These are phyloP conservation scores for Kryptopterus vitreolus DNA, from an alignment of 2,797 vertebrate genomes.

Conservation along the genomic window DNA sequence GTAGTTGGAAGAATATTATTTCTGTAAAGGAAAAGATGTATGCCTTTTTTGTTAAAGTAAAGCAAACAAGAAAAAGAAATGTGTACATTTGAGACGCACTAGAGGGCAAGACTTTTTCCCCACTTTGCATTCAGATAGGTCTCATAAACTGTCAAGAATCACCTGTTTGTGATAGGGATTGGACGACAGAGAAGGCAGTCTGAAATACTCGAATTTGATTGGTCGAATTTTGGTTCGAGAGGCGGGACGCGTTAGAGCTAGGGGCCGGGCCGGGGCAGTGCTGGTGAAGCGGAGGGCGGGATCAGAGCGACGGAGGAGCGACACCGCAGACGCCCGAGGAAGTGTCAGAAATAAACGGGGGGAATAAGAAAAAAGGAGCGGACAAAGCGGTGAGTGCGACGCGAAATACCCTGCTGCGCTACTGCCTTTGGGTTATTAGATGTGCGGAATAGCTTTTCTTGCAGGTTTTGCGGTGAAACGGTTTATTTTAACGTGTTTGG, in stretches of 20 bases:
- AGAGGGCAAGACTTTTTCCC: background rate
- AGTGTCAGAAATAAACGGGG: constrained; percentile 16
- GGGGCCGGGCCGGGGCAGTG: constrained; percentile 30
- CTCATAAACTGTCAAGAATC: constrained; percentile 37
- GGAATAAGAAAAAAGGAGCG: background rate
- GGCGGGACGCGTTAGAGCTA: constrained; percentile 48
- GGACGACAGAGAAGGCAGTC: constrained; percentile 5
- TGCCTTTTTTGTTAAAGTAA: background rate
- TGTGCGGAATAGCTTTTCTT: background rate
- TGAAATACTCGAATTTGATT: constrained; percentile 49
- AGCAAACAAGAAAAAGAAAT: background rate
- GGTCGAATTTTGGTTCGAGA: constrained; percentile 37
- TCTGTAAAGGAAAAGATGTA: background rate
- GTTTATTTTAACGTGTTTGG: background rate
- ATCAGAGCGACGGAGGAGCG: constrained; percentile 14
- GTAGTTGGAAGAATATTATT: too few species aligned
- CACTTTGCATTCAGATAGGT: constrained; percentile 34
- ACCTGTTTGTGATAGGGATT: background rate
- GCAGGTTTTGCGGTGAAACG: background rate
- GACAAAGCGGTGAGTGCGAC: constrained; percentile 1
- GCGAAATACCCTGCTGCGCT: background rate
- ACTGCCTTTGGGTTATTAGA: background rate
- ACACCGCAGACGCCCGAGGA: constrained; percentile 12
- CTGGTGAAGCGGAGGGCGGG: constrained; percentile 30
- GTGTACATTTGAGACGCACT: too few species aligned